Base-by-base conservation (phyloP, 2,888 invertebrate species). In the Mycalesis mineus region DNA sequence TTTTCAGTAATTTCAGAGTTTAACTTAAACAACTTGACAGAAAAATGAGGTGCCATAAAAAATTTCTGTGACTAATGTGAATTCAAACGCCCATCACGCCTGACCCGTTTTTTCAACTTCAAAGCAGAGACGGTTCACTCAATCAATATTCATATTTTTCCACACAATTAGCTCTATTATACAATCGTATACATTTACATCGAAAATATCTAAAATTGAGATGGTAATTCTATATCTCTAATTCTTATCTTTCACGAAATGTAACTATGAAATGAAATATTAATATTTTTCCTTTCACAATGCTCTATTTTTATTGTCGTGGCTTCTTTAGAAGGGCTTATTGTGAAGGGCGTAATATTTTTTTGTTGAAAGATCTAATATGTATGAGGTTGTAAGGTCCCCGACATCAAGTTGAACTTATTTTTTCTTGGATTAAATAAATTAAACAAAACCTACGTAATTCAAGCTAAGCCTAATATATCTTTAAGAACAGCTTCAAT, bases 111-210 rank as follows among this genome's bases (percentile, higher is more conserved):
- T 50, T 42, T 31, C 49, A 13, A 37, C 29, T 8, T 13, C 29
- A 39, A 36, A 14, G n/a, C n/a, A n/a, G 33, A 55, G 41, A 44
- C 51, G 58, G 54, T 58, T 60, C 54, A 53, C 53, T 51, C 78
- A 81, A 71, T 73, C 71, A 84, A 85, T 87, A 88, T 87, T 85
- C 81, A 82, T 82, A 78, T 77, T 77, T 87, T 89, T 88, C 88
- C 88, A 88, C 88, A 88, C 87, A 88, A 89, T 89, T 89, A 89
- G 86, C 74, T 81, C 62, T 76, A 85, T 88, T 84, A 87, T 86
- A 76, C 76, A 64, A 14, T 45, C 22, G n/a, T 14, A 40, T 28
- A n/a, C 9, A n/a, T 36, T 84, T 85, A 76, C 76, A 65, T 68
- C 11, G 61, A 66, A 70, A 70, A 74, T 75, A 88, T 87, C 76